Evolutionary conservation across 2,888 invertebrate genomes (phyloP).

Genomic region (Holacanthella duospinosa): DNA sequence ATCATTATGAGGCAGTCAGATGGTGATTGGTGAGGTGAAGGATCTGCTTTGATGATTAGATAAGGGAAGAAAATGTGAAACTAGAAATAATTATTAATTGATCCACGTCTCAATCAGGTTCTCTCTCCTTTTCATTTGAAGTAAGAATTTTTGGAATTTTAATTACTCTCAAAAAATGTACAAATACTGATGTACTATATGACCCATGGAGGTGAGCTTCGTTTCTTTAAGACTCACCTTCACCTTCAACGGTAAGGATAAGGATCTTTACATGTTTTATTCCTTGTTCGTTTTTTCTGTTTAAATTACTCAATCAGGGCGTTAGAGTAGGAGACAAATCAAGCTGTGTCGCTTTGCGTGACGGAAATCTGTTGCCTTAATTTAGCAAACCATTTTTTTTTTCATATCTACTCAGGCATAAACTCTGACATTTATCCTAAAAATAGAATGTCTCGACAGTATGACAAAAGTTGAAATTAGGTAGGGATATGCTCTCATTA

Average conservation of each 20-base stretch:
- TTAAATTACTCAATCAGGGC: no score
- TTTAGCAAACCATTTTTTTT: neutral
- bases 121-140: neutral
- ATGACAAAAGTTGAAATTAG: neutral
- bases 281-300: no score
- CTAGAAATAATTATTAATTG: conserved; percentile 1
- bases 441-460: no score
- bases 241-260: conserved; percentile 1
- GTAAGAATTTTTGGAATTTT: no score
- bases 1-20: no score
- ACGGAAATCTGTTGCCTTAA: neutral
- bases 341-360: neutral
- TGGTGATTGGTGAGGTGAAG: no score
- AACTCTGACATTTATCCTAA: neutral
- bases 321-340: neutral
- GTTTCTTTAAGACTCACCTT: no score
- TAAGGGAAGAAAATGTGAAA: neutral
- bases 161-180: no score
- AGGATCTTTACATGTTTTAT: conserved; percentile 1
- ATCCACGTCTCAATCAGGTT: neutral
- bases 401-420: neutral
- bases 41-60: neutral
- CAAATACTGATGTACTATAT: no score
- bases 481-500: neutral
- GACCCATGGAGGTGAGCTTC: no score